Evolutionary conservation across 2,888 invertebrate species (phyloP), one percentile per base, ranked within the genome.

Genomic region (Caenorhabditis sp.): DNA sequence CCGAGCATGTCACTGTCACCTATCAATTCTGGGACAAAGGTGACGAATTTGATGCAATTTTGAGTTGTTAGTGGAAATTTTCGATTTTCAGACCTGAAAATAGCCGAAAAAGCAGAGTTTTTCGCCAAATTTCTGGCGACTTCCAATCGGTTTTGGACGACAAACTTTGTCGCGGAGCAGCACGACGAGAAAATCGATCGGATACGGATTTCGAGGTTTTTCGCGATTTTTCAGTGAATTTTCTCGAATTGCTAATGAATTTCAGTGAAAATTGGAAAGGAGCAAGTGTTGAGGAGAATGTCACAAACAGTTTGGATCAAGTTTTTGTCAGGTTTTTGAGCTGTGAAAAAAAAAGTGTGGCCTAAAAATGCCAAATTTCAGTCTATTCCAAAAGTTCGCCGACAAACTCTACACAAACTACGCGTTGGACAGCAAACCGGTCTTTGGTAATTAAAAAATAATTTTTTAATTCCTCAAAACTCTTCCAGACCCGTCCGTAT

Each of bases 21-120:
- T 71, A 62, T 46, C 46, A 56, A 17, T 71, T 56, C 56, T 71
- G 71, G 71, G 62, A 71, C 13, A 71, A 62, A 71, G 55, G 71
- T 71, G 39, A n/a, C n/a, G n/a, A n/a, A n/a, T n/a, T n/a, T n/a
- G n/a, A n/a, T n/a, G n/a, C n/a, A n/a, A n/a, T n/a, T n/a, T n/a
- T n/a, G n/a, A n/a, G n/a, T n/a, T n/a, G n/a, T n/a, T n/a, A 11
- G 30, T 20, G 7, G n/a, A 9, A 17, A n/a, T 56, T 58, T 53
- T 20, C n/a, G 27, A 50, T 5, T 48, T 26, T 13, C 11, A 4
- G 24, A n/a, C n/a, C n/a, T 15, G 24, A 27, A 48, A 50, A 56
- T 71, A 5, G 55, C 41, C 5, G 62, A 71, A 50, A 71, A 62
- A 50, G 62, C 48, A 9, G 62, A 61, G 55, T 71, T 55, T 46